A percentile compares a stretch with the other conserved stretches of the same genome.
Evolutionary conservation across 2,888 invertebrate genomes (phyloP).

Genomic region (Cerastis leucographa): DNA sequence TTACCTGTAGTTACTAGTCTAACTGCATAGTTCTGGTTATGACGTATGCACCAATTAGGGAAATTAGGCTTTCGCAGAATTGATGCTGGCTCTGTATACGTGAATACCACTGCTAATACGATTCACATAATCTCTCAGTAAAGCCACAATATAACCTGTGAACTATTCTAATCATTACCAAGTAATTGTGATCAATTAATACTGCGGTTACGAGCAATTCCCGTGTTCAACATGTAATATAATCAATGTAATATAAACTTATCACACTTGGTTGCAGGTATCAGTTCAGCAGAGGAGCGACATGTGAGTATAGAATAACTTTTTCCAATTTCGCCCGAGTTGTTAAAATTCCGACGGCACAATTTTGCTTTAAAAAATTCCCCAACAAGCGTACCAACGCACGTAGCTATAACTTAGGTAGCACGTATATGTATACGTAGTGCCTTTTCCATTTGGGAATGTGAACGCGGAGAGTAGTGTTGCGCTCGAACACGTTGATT

Average conservation of each 20-base stretch:
- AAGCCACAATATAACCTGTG: conserved; percentile 32
- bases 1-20: conserved; percentile 1
- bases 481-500: conserved; percentile 90
- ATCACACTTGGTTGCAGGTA: conserved; percentile 83
- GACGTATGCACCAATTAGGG: conserved; percentile 15
- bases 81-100: conserved; percentile 9
- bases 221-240: conserved; percentile 43
- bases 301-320: conserved; percentile 87
- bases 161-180: conserved; percentile 39
- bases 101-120: conserved; percentile 20
- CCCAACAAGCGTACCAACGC: conserved; percentile 74
- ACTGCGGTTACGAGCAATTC: conserved; percentile 25
- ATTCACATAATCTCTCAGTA: conserved; percentile 20
- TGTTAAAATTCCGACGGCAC: conserved; percentile 83
- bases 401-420: conserved; percentile 41
- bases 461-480: conserved; percentile 84
- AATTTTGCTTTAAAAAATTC: conserved; percentile 86
- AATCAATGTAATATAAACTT: conserved; percentile 56
- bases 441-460: conserved; percentile 88
- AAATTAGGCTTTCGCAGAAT: conserved; percentile 38
- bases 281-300: conserved; percentile 90
- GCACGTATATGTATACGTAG: conserved; percentile 69
- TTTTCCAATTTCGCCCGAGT: conserved; percentile 80
- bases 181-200: conserved; percentile 39
- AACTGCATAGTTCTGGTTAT: conserved; percentile 21